phyloP scores from a whole-genome alignment of 2,113 vertebrate species.

The Pelecanoides urinatrix region DNA sequence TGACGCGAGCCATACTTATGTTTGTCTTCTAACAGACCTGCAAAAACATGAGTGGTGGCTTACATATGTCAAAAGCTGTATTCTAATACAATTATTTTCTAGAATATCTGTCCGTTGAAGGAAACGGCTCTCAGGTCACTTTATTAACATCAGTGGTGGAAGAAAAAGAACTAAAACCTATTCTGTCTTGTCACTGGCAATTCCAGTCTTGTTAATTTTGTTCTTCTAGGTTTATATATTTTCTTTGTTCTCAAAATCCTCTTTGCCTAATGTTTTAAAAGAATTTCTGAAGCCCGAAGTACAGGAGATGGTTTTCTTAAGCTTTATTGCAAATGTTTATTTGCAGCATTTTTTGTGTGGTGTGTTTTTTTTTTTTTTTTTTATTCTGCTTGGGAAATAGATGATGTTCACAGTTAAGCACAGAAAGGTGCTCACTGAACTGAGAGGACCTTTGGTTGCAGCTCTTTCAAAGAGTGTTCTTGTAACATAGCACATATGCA shows the following conservation, averaged over 20 bases:
- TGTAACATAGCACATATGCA: not conserved
- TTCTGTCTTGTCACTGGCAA: not conserved
- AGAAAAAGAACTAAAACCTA: not conserved
- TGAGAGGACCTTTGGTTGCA: not conserved
- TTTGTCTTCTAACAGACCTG: not conserved
- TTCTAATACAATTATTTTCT: not conserved
- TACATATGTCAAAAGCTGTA: not conserved
- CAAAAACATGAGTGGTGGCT: not conserved
- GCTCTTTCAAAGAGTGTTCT: not conserved
- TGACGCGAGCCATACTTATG: not conserved
- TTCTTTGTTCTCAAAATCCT: not conserved
- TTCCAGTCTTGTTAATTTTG: not conserved
- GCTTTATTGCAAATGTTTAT: not conserved
- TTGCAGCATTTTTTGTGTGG: not conserved
- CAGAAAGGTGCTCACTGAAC: not conserved
- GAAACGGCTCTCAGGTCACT: not conserved
- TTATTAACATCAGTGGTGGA: not conserved
- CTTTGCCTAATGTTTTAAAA: not conserved
- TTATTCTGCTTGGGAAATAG: not conserved
- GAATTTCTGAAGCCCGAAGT: not conserved
- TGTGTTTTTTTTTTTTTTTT: not conserved
- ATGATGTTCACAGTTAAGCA: not conserved
- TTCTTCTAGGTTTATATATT: not conserved
- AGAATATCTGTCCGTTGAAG: not conserved
- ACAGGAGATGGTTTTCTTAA: not conserved